Evolutionary conservation across 2,797 vertebrate species (phyloP).

Genomic region (Onychomys arenicola): DNA sequence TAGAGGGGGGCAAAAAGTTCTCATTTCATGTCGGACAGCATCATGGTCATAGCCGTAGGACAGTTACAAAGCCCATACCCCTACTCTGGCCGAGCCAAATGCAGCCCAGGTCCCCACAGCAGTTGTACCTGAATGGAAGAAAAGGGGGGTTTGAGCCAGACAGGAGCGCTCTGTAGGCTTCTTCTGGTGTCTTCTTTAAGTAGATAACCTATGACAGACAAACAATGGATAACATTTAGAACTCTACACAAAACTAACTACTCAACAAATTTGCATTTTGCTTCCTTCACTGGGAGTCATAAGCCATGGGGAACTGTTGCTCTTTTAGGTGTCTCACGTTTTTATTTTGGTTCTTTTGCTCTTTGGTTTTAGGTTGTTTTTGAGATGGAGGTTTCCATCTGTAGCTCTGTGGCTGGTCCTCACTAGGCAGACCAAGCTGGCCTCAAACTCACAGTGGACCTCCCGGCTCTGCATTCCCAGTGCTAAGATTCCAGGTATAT

Average conservation of each 20-base stretch:
- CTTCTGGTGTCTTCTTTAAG: conserved; percentile 97
- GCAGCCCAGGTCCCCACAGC: background rate
- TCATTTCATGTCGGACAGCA: background rate
- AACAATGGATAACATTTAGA: conserved; percentile 75
- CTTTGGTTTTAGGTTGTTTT: background rate
- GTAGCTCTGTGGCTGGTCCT: background rate
- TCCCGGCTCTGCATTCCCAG: background rate
- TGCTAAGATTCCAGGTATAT: background rate
- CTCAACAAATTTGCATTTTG: background rate
- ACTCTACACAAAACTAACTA: background rate
- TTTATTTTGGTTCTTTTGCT: background rate
- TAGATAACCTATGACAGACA: conserved; percentile 93
- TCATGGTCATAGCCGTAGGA: background rate
- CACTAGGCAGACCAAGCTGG: background rate
- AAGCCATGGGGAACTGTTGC: background rate
- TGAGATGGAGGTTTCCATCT: background rate
- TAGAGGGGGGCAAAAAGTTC: background rate
- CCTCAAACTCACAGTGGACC: background rate
- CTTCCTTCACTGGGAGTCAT: background rate
- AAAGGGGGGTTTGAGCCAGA: conserved; percentile 95
- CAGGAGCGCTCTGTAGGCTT: conserved; percentile 93
- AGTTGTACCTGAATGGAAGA: conserved; percentile 96
- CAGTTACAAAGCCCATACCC: background rate
- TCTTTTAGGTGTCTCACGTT: background rate
- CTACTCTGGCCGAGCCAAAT: background rate